phyloP scores from a whole-genome alignment of 1,140 invertebrate species.

The Oedothorax gibbosus region DNA sequence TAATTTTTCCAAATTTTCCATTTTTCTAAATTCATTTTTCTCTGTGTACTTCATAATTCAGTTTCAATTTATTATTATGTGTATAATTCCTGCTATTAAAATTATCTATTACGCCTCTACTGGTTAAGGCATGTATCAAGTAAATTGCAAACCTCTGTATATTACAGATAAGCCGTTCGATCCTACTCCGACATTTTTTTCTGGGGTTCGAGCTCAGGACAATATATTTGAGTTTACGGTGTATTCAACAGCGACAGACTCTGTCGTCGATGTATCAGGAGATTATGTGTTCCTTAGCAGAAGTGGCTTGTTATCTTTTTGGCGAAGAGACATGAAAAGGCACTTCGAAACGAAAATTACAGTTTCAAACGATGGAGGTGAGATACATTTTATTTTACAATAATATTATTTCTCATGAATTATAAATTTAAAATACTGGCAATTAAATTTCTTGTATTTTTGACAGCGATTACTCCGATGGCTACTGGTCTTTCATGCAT shows the following conservation, averaged over 20 bases:
- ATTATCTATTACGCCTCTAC: no score
- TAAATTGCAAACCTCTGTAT: not conserved
- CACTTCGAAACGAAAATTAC: slow-evolving; percentile 26
- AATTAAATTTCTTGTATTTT: not conserved
- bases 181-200: not conserved
- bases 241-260: slow-evolving; percentile 4
- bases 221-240: slow-evolving; percentile 36
- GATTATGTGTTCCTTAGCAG: slow-evolving; percentile 34
- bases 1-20: no score
- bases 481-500: slow-evolving; percentile 26
- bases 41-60: no score
- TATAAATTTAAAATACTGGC: not conserved
- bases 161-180: slow-evolving; percentile 13
- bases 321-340: slow-evolving; percentile 29
- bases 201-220: slow-evolving; percentile 32
- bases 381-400: not conserved
- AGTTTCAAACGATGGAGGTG: slow-evolving; percentile 17
- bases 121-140: not conserved
- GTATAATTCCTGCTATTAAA: no score
- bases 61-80: no score
- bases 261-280: slow-evolving; percentile 3
- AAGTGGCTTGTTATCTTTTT: slow-evolving; percentile 12
- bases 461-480: slow-evolving; percentile 33
- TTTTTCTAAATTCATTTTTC: no score
- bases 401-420: not conserved